Conservation (phyloP, 2,888 invertebrate species). For the Dolichomitus sp. region DNA sequence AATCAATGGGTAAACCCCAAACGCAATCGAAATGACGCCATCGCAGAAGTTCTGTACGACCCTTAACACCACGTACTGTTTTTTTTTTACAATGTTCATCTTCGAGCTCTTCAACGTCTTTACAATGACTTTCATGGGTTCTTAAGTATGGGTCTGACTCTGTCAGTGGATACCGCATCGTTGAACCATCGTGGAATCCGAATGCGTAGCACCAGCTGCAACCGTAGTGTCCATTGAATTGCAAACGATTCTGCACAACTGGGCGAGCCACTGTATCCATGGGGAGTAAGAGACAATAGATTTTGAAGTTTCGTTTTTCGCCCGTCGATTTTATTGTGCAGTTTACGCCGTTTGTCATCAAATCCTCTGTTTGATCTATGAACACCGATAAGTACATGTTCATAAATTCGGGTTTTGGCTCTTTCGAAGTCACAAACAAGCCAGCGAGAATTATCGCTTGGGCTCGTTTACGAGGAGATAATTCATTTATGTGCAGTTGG, state of each 20-base stretch:
- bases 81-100: background rate
- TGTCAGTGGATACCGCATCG: constrained; percentile 48
- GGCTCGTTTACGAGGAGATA: constrained; percentile 49
- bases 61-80: constrained; percentile 53
- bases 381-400: constrained; percentile 60
- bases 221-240: constrained; percentile 62
- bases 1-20: constrained; percentile 55
- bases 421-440: constrained; percentile 55
- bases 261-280: constrained; percentile 28
- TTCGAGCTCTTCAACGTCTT: constrained; percentile 38
- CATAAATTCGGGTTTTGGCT: constrained; percentile 61
- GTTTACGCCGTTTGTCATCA: constrained; percentile 47
- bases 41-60: constrained; percentile 34
- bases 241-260: constrained; percentile 46
- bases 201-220: constrained; percentile 64
- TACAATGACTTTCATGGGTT: constrained; percentile 28
- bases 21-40: constrained; percentile 57
- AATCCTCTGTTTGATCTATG: constrained; percentile 52
- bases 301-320: constrained; percentile 32
- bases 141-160: constrained; percentile 35
- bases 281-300: constrained; percentile 29
- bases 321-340: constrained; percentile 17
- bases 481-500: constrained; percentile 60
- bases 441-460: constrained; percentile 51
- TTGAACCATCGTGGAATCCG: constrained; percentile 44